A percentile compares a stretch with the other conserved stretches of the same genome.
These are phyloP conservation scores for Pterocles burchelli DNA, from an alignment of 2,113 vertebrate genomes.

Conservation along the genomic window DNA sequence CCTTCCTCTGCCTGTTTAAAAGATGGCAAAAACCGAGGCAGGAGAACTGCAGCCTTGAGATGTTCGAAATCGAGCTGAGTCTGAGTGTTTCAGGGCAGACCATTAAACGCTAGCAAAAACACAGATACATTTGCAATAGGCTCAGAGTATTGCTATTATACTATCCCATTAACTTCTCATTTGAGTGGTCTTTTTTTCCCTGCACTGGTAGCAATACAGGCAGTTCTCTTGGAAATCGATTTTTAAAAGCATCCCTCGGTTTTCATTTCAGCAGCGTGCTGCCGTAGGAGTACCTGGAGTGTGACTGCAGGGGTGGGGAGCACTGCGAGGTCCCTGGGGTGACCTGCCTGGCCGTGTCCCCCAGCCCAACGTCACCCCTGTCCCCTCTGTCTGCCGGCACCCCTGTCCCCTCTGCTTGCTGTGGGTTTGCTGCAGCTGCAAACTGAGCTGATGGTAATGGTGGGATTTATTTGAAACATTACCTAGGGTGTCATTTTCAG, in stretches of 20 bases:
- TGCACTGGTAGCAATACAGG: neutral
- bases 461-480: neutral
- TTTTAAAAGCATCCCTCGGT: neutral
- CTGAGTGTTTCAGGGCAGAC: neutral
- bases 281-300: neutral
- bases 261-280: neutral
- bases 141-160: neutral
- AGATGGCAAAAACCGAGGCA: neutral
- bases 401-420: neutral
- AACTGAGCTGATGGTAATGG: neutral
- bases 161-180: neutral
- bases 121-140: neutral
- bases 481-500: neutral
- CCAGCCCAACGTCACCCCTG: accelerated
- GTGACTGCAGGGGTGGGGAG: neutral
- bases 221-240: neutral
- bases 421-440: no score
- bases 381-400: neutral
- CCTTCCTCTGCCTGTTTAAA: neutral
- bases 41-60: neutral
- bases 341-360: neutral
- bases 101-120: neutral
- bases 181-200: neutral
- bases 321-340: neutral
- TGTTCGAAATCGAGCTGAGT: neutral